phyloP scores from a whole-genome alignment of 2,888 invertebrate genomes.

The Mesoligia furuncula region DNA sequence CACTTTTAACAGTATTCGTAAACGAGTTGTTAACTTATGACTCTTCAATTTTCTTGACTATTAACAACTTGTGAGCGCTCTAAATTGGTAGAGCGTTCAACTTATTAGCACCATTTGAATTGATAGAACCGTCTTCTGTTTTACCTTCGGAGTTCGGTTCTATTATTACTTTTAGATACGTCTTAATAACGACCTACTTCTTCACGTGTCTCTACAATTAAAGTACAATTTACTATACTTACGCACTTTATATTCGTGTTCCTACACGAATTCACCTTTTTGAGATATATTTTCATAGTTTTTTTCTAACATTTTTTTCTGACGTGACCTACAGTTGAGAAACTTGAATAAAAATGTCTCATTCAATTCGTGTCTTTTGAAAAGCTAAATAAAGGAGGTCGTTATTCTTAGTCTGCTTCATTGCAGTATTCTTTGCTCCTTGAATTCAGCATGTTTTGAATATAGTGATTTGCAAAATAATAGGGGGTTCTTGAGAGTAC shows the following conservation, averaged over 20 bases:
- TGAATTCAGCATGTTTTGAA: constrained; percentile 31
- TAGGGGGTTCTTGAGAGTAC: constrained; percentile 3
- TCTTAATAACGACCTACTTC: constrained; percentile 16
- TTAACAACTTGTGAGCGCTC: constrained; percentile 47
- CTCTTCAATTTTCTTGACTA: constrained; percentile 34
- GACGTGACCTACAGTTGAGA: constrained; percentile 34
- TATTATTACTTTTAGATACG: constrained; percentile 38
- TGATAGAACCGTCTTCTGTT: constrained; percentile 46
- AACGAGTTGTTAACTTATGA: constrained; percentile 46
- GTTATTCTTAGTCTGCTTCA: constrained; percentile 36
- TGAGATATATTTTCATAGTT: constrained; percentile 21
- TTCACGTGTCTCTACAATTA: constrained; percentile 12
- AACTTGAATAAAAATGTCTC: constrained; percentile 43
- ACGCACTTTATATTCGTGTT: constrained; percentile 21
- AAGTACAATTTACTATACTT: constrained; percentile 29
- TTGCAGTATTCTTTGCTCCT: constrained; percentile 35
- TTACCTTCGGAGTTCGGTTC: constrained; percentile 44
- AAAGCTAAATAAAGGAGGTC: constrained; percentile 42
- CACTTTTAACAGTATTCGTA: constrained; percentile 23
- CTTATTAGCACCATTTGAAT: constrained; percentile 56
- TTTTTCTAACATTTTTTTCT: constrained; percentile 23
- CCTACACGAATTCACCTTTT: constrained; percentile 30
- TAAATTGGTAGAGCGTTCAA: constrained; percentile 60
- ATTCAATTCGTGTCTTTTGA: constrained; percentile 47
- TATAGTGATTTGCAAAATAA: constrained; percentile 43